Evolutionary conservation across 2,888 invertebrate genomes (phyloP).

Genomic region (Plusia festucae): DNA sequence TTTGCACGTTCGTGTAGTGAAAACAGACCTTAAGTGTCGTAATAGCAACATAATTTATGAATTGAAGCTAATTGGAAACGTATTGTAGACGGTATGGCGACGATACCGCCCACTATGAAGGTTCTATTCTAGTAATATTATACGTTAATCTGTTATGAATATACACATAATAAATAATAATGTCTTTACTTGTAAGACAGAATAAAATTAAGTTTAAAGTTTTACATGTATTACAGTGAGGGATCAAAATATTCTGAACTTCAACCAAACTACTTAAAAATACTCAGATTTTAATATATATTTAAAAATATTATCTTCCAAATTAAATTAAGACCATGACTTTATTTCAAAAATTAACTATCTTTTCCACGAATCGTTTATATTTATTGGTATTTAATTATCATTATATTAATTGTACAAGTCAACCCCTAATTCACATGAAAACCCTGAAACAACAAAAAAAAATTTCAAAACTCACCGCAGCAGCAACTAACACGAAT

Average conservation of each 20-base stretch:
- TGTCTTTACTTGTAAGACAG: neutral
- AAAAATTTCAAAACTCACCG: constrained; percentile 70
- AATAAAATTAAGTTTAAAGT: neutral
- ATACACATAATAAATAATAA: neutral
- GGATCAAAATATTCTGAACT: neutral
- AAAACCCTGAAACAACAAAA: constrained; percentile 1
- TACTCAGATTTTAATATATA: too few species aligned
- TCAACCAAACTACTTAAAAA: neutral
- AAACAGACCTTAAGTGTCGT: constrained; percentile 9
- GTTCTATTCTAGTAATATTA: neutral
- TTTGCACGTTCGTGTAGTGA: neutral
- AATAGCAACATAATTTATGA: constrained; percentile 9
- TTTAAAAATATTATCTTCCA: too few species aligned
- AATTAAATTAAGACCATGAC: too few species aligned
- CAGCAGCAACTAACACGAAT: constrained; percentile 74
- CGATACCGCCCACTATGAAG: constrained; percentile 28
- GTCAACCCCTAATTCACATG: neutral
- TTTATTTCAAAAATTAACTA: too few species aligned
- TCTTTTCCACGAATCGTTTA: too few species aligned
- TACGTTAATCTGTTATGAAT: neutral
- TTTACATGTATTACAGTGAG: neutral
- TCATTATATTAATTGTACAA: neutral
- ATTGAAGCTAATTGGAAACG: constrained; percentile 12
- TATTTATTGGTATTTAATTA: too few species aligned
- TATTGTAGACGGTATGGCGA: constrained; percentile 43